These are phyloP conservation scores for Lomographa bimaculata DNA, from an alignment of 2,888 invertebrate species.

Conservation along the genomic window DNA sequence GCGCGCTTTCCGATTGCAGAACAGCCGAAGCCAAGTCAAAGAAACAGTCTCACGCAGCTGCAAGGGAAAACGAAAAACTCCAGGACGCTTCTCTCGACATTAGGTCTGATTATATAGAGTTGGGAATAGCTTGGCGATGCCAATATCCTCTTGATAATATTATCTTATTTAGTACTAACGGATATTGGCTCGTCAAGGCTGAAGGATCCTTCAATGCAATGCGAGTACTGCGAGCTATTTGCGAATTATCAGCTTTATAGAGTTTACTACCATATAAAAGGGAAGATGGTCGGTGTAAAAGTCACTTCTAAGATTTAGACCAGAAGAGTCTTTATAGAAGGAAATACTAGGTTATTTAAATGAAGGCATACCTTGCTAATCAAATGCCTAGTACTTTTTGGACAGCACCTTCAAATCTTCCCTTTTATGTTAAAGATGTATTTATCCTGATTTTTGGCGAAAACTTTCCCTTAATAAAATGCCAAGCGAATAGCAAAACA, in stretches of 20 bases:
- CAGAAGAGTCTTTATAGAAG: too few species aligned
- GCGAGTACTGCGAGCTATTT: slow-evolving; percentile 50
- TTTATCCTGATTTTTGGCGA: too few species aligned
- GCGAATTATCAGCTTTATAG: slow-evolving; percentile 47
- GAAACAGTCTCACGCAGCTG: slow-evolving; percentile 93
- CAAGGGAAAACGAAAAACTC: slow-evolving; percentile 95
- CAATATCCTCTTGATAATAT: slow-evolving; percentile 15
- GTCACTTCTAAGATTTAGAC: too few species aligned
- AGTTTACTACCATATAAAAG: too few species aligned
- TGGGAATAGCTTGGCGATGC: slow-evolving; percentile 26
- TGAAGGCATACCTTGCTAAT: too few species aligned
- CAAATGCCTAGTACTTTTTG: too few species aligned
- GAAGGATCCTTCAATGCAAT: slow-evolving; percentile 67
- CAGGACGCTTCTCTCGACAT: slow-evolving; percentile 87
- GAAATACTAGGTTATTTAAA: too few species aligned
- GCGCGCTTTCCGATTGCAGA: slow-evolving; percentile 92
- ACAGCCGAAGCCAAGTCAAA: slow-evolving; percentile 94
- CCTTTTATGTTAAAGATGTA: too few species aligned
- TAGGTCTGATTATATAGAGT: slow-evolving; percentile 57
- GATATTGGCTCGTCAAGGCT: slow-evolving; percentile 39
- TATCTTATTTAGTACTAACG: slow-evolving; percentile 7
- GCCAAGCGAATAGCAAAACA: too few species aligned
- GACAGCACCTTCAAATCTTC: too few species aligned
- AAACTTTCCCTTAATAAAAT: too few species aligned
- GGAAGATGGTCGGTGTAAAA: too few species aligned